phyloP scores from a whole-genome alignment of 2,113 vertebrate genomes.

The Calyptommatus sinebrachiatus region DNA sequence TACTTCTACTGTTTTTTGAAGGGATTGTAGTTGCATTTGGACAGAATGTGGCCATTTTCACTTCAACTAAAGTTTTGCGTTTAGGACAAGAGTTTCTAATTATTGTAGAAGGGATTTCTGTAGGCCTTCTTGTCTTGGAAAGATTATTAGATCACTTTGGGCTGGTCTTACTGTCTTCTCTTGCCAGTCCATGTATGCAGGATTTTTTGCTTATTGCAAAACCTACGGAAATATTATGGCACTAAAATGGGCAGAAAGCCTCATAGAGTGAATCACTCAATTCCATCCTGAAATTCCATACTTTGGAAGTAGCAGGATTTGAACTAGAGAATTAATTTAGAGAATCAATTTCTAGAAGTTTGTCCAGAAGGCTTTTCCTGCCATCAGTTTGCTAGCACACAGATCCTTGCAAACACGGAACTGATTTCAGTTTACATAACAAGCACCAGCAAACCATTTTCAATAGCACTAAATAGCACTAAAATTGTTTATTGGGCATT shows the following conservation, averaged over 20 bases:
- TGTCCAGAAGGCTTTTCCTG: too few species aligned
- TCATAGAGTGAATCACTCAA: neutral
- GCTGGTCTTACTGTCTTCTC: neutral
- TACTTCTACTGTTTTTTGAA: neutral
- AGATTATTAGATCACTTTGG: conserved; percentile 4
- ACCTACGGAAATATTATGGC: neutral
- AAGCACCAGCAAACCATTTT: too few species aligned
- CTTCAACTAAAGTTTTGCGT: neutral
- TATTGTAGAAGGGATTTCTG: neutral
- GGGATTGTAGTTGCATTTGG: neutral
- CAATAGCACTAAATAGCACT: too few species aligned
- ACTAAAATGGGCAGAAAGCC: neutral
- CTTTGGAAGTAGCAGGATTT: neutral
- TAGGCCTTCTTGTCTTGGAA: neutral
- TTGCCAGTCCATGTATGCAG: neutral
- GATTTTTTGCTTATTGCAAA: neutral
- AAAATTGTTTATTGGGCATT: too few species aligned
- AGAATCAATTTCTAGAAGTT: too few species aligned
- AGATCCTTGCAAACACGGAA: too few species aligned
- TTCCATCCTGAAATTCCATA: neutral
- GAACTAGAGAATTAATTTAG: neutral
- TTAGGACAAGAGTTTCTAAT: neutral
- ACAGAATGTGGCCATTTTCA: neutral
- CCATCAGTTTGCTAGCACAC: too few species aligned
- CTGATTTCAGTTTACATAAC: too few species aligned